A percentile compares a stretch with the other conserved stretches of the same genome.
These are phyloP conservation scores for Arenaria interpres DNA, from an alignment of 2,113 vertebrate species.

Conservation along the genomic window DNA sequence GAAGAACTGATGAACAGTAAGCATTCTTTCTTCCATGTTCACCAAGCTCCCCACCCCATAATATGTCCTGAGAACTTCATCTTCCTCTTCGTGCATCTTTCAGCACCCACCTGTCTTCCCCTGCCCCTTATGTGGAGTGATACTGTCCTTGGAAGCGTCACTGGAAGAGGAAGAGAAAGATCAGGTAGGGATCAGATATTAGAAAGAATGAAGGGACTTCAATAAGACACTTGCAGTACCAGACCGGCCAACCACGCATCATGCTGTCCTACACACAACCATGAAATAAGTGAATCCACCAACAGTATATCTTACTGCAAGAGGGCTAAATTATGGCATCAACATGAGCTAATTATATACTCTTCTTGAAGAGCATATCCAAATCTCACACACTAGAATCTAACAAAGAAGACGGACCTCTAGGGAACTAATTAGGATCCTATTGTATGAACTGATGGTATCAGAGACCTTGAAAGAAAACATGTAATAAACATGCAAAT, in stretches of 20 bases:
- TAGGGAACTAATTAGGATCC: neutral
- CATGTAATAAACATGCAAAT: neutral
- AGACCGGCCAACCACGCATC: neutral
- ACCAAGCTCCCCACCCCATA: neutral
- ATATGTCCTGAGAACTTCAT: slow-evolving; percentile 33
- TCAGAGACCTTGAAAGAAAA: neutral
- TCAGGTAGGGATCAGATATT: slow-evolving; percentile 58
- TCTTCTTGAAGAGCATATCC: neutral
- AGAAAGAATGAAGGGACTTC: slow-evolving; percentile 32
- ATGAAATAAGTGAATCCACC: neutral
- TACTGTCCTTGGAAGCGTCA: slow-evolving; percentile 54
- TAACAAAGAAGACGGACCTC: neutral
- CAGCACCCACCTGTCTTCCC: slow-evolving; percentile 63
- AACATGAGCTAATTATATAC: neutral
- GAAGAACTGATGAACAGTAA: neutral
- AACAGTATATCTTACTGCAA: neutral
- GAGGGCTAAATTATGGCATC: neutral
- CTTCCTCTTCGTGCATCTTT: slow-evolving; percentile 65
- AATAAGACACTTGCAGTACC: neutral
- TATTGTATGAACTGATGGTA: neutral
- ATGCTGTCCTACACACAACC: neutral
- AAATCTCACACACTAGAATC: neutral
- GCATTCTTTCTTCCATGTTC: neutral
- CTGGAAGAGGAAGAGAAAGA: slow-evolving; percentile 69
- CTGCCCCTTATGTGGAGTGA: slow-evolving; percentile 67